Conservation (phyloP, 2,113 vertebrate species). For the Raphicerus campestris region DNA sequence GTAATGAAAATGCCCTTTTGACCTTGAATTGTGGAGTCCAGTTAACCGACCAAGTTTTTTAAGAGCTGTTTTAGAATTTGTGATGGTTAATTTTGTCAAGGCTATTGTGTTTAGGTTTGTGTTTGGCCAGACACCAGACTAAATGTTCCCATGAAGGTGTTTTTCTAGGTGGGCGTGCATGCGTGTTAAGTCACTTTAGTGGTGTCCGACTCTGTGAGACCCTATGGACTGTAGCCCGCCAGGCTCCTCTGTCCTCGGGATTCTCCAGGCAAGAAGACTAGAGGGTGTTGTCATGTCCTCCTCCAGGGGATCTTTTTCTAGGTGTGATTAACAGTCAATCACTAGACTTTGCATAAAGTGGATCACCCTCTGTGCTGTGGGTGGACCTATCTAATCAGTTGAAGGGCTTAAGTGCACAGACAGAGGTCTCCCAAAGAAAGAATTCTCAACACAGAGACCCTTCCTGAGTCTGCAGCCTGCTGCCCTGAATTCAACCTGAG, state of each 20-base stretch:
- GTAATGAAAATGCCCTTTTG: neutral
- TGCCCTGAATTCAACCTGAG: no score
- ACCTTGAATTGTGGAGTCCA: neutral
- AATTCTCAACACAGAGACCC: neutral
- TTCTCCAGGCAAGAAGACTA: neutral
- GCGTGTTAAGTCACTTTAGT: neutral
- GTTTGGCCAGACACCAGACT: neutral
- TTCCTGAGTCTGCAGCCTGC: no score
- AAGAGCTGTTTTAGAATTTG: neutral
- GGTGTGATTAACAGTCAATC: neutral
- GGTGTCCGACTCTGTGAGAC: neutral
- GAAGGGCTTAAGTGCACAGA: neutral
- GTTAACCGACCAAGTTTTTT: neutral
- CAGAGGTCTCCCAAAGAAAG: no score
- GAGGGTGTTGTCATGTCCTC: neutral
- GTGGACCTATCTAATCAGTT: neutral
- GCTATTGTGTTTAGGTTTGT: no score
- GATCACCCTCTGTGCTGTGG: fast-evolving
- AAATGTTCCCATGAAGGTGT: neutral
- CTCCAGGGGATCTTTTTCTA: neutral
- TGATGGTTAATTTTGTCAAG: no score
- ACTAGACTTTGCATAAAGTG: neutral
- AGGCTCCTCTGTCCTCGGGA: neutral
- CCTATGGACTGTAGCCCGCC: neutral
- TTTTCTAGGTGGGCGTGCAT: neutral